phyloP scores from a whole-genome alignment of 1,140 invertebrate genomes.

The Bombyx mandarina region DNA sequence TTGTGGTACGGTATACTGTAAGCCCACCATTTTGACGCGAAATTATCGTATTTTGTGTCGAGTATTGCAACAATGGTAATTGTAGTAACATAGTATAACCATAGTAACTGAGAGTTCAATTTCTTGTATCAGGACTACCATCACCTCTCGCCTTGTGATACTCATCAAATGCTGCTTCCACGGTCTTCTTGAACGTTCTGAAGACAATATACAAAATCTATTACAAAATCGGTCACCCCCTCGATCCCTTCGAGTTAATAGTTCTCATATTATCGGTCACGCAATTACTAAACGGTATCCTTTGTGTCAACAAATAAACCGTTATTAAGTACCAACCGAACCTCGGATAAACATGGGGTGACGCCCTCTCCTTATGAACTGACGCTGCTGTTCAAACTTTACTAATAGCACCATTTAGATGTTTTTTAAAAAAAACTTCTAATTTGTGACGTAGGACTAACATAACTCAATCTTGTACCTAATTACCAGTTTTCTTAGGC shows the following conservation, averaged over 20 bases:
- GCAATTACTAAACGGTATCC: constrained; percentile 28
- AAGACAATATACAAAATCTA: not conserved
- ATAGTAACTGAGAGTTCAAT: too few relatives aligned
- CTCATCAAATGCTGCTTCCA: not conserved
- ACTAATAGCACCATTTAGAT: constrained; percentile 25
- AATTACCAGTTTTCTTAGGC: too few relatives aligned
- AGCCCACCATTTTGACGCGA: too few relatives aligned
- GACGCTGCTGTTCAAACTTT: constrained; percentile 16
- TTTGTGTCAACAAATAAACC: constrained; percentile 34
- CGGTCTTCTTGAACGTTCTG: not conserved
- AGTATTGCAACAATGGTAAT: too few relatives aligned
- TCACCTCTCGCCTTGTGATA: not conserved
- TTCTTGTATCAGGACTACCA: too few relatives aligned
- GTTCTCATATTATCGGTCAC: constrained; percentile 30
- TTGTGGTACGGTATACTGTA: too few relatives aligned
- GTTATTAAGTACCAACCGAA: constrained; percentile 30
- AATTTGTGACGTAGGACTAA: too few relatives aligned
- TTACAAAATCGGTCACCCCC: not conserved
- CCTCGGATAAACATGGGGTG: constrained; percentile 22
- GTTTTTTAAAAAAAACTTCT: too few relatives aligned
- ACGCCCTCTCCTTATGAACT: constrained; percentile 1
- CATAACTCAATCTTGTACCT: too few relatives aligned
- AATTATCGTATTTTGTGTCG: too few relatives aligned
- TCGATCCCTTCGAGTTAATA: constrained; percentile 22
- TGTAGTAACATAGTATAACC: too few relatives aligned